phyloP scores from a whole-genome alignment of 2,113 vertebrate genomes.

The Mustelus asterias region DNA sequence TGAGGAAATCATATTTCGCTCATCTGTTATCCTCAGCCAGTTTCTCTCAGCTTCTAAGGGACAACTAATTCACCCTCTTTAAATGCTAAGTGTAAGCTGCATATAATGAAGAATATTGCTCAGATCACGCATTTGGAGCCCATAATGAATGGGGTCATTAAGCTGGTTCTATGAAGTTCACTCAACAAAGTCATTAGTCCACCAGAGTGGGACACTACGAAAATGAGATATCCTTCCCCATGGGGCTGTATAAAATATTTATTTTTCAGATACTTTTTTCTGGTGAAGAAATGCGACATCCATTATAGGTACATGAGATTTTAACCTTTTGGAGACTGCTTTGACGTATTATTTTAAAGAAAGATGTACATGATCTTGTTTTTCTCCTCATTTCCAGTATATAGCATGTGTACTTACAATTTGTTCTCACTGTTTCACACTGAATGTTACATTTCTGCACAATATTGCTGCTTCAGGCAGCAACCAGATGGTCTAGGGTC shows the following conservation, averaged over 20 bases:
- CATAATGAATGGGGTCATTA: conserved; percentile 57
- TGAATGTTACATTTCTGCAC: conserved; percentile 12
- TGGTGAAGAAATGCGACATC: not conserved
- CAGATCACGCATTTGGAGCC: conserved; percentile 41
- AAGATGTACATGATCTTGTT: not conserved
- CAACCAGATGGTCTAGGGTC: conserved; percentile 26
- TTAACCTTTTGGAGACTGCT: conserved; percentile 2
- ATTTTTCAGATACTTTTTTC: not conserved
- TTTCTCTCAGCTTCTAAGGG: conserved; percentile 11
- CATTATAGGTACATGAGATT: not conserved
- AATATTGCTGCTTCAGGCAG: conserved; percentile 27
- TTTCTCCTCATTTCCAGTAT: not conserved
- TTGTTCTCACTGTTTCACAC: not conserved
- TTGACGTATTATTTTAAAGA: not conserved
- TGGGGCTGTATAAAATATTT: conserved; percentile 29
- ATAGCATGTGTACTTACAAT: not conserved
- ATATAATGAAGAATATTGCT: conserved; percentile 57
- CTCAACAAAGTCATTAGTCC: conserved; percentile 43
- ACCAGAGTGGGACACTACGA: conserved; percentile 37
- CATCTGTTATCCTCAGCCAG: conserved; percentile 1
- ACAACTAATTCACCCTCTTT: conserved; percentile 61
- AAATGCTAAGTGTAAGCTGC: conserved; percentile 50
- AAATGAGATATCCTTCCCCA: conserved; percentile 41
- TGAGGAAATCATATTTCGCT: conserved; percentile 19
- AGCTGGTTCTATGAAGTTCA: conserved; percentile 42